Evolutionary conservation across 2,888 invertebrate species (phyloP), one percentile per base, ranked within the genome.

Genomic region (Corbicula japonica): DNA sequence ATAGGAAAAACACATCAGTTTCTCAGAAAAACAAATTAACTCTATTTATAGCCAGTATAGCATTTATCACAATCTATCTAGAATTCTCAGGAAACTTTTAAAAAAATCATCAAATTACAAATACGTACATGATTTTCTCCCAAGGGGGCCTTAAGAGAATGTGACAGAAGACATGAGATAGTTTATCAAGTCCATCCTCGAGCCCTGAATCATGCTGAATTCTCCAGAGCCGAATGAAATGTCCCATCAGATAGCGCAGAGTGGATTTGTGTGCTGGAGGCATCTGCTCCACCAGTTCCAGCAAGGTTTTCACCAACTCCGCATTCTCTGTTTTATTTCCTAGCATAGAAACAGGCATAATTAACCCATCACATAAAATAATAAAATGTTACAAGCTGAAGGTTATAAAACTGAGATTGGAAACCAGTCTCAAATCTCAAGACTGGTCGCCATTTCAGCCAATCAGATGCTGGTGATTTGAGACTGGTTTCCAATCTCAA

Each of bases 121-220:
- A 34, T 10, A 94, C 95, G 95, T 94, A 96, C 96, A 96, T 95
- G 84, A 96, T 96, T 88, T 95, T 94, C 48, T 96, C 96, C 96
- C 96, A 96, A 6, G 96, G 96, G 26, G 96, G 96, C 79, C 96
- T 94, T 52, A 96, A 94, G 63, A 97, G 94, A 86, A 96, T 95
- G 91, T 96, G 96, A 93, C 96, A 96, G 89, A 96, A 95, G 56
- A 95, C 96, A 93, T 96, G 96, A 61, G 96, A 94, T 65, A 96
- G 95, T 69, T 90, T 91, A 62, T 89, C 87, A 1, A 90, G 83
- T 5, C 96, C 95, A 88, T 96, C 96, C 60, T 94, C 95, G 87
- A 95, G 95, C 26, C 95, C 96, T 71, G 96, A 94, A 12, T 94
- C 94, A 89, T 95, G 95, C 93, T 96, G 96, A 92, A 96, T 94